Conservation (phyloP, 2,113 vertebrate species). For the Urocolius indicus region DNA sequence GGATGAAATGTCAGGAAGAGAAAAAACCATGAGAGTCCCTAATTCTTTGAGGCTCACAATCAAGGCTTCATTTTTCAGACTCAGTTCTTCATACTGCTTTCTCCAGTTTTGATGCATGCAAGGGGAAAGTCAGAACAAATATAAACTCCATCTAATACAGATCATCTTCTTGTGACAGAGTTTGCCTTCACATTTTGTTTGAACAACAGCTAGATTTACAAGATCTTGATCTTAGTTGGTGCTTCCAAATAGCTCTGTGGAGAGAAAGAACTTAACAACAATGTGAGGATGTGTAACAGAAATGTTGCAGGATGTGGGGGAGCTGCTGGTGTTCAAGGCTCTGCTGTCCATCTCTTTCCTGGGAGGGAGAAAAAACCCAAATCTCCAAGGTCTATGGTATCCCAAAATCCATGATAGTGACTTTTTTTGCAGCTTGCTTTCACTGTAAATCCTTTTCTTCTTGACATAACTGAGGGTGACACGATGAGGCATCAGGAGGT, state of each 20-base stretch:
- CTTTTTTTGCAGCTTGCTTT: background rate
- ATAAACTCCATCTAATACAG: background rate
- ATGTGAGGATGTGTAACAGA: background rate
- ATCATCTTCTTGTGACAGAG: background rate
- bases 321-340: background rate
- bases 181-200: background rate
- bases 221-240: background rate
- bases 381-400: background rate
- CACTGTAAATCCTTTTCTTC: background rate
- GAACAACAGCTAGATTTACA: background rate
- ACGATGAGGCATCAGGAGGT: background rate
- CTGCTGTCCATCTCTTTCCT: background rate
- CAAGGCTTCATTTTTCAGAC: background rate
- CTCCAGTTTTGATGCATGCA: background rate
- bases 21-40: background rate
- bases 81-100: background rate
- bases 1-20: background rate
- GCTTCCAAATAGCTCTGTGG: background rate
- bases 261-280: background rate
- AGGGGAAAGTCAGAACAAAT: background rate
- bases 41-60: background rate
- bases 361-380: background rate
- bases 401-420: background rate
- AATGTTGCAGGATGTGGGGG: background rate
- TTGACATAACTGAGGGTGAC: background rate